Percentiles rank a stretch among this genome's conserved stretches.
Conservation (phyloP, 2,888 invertebrate genomes). For the Troides aeacus region DNA sequence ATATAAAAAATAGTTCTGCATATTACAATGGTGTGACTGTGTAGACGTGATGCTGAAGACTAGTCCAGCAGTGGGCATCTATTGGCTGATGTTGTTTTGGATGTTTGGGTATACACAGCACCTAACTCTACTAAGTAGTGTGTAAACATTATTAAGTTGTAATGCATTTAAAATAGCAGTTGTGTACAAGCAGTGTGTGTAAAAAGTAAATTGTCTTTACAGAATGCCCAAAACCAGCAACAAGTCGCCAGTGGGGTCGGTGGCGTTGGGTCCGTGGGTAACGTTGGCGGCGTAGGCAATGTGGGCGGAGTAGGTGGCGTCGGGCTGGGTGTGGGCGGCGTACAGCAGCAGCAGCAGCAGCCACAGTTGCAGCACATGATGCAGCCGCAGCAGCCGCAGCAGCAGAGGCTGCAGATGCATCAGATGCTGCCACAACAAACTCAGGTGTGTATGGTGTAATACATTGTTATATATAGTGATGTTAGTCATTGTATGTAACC, state of each 20-base stretch:
- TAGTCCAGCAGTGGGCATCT: no score
- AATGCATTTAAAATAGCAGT: neutral
- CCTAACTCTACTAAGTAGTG: no score
- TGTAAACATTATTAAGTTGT: no score
- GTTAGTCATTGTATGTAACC: neutral
- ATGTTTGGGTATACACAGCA: no score
- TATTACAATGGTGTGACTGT: no score
- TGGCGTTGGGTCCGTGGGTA: slow-evolving; percentile 49
- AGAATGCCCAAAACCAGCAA: slow-evolving; percentile 75
- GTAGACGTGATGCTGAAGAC: no score
- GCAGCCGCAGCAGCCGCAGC: slow-evolving; percentile 80
- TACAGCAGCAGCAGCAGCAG: slow-evolving; percentile 68
- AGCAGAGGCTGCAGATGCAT: slow-evolving; percentile 78
- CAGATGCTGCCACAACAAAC: slow-evolving; percentile 79
- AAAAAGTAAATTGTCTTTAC: slow-evolving; percentile 36
- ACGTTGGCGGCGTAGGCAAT: slow-evolving; percentile 47
- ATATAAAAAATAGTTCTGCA: neutral
- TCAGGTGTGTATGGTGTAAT: slow-evolving; percentile 60
- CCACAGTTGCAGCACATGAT: slow-evolving; percentile 80
- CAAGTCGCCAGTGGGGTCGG: slow-evolving; percentile 59
- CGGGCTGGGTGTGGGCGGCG: slow-evolving; percentile 50
- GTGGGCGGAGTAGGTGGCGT: slow-evolving; percentile 55
- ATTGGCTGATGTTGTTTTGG: no score
- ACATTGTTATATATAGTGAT: neutral
- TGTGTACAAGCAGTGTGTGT: no score